Base-by-base conservation (phyloP, 2,888 invertebrate genomes). In the Chromoteleia sp. region DNA sequence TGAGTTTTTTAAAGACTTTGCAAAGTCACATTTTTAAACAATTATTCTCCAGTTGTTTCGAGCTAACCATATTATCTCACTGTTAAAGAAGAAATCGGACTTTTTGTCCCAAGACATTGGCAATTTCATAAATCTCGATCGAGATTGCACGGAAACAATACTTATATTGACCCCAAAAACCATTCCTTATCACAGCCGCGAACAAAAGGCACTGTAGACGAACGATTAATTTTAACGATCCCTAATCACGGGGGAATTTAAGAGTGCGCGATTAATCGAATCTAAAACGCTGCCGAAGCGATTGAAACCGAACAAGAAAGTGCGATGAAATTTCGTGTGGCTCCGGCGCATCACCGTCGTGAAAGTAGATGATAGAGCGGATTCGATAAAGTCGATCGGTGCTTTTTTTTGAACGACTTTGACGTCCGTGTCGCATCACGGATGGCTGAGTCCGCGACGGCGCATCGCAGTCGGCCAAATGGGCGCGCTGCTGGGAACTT, bases 331-430 rank as follows among this genome's bases (percentile, higher is more conserved):
- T 52, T 65, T 65, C 14, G 50, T 39, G 12, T 50, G 65, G 50
- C 50, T 50, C 33, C 25, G 39, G 50, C 41, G 25, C 71, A 36
- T 68, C 43, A 19, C 21, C 12, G 12, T 56, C 30, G 43, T 29
- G 61, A 71, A 71, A 71, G 71, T 77, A 65, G 59, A 75, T 68
- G 63, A 59, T 73, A 12, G 36, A 41, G 43, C 41, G 19, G 41
- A 36, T 21, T 77, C 58, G 54, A 61, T 41, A 74, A 59, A 29
- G 36, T 61, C 14, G 58, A 61, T 48, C 63, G 54, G 19, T 17
- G 21, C 43, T 45, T 50, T 50, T 65, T 65, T 63, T 39, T 14
- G n/a, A 14, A 41, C 7, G 33, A 33, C 33, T 33, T 10, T 33
- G 33, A 33, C 10, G 10, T 48, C 17, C 48, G 19, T 48, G 33